phyloP scores from a whole-genome alignment of 2,888 invertebrate species.

The Hemicrepidius hirtus region DNA sequence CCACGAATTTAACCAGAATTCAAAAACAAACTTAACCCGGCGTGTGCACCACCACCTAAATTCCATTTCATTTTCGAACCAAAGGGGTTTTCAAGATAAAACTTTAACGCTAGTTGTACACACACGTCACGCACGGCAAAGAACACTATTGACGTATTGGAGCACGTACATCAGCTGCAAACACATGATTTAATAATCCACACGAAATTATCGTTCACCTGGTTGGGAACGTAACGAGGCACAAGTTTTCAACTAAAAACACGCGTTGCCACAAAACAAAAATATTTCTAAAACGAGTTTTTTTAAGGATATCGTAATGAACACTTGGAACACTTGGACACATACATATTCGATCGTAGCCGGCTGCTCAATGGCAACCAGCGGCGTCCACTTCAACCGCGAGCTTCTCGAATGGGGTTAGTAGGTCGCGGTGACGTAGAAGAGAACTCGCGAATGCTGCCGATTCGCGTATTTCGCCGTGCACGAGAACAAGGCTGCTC shows the following conservation, averaged over 20 bases:
- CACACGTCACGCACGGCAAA: slow-evolving; percentile 47
- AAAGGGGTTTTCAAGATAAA: background rate
- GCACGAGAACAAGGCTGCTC: slow-evolving; percentile 64
- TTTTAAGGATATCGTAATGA: slow-evolving; percentile 23
- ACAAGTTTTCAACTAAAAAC: background rate
- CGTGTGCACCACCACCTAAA: slow-evolving; percentile 6
- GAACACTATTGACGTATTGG: slow-evolving; percentile 49
- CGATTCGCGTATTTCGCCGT: slow-evolving; percentile 83
- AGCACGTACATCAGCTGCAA: slow-evolving; percentile 52
- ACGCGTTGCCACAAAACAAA: background rate
- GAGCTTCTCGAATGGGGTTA: slow-evolving; percentile 79
- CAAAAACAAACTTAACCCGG: background rate
- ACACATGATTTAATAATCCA: slow-evolving; percentile 21
- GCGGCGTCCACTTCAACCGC: slow-evolving; percentile 64
- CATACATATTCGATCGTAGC: slow-evolving; percentile 54
- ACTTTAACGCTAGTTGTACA: slow-evolving; percentile 24
- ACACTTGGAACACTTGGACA: slow-evolving; percentile 22
- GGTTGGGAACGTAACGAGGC: background rate
- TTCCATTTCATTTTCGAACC: slow-evolving; percentile 25
- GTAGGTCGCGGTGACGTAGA: slow-evolving; percentile 81
- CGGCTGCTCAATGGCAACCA: slow-evolving; percentile 70
- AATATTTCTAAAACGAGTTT: background rate
- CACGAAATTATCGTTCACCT: background rate
- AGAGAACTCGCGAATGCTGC: slow-evolving; percentile 76
- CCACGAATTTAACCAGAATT: slow-evolving; percentile 2